Evolutionary conservation across 2,888 invertebrate species (phyloP), one percentile per base, ranked within the genome.

Genomic region (Ennomos erosarius): DNA sequence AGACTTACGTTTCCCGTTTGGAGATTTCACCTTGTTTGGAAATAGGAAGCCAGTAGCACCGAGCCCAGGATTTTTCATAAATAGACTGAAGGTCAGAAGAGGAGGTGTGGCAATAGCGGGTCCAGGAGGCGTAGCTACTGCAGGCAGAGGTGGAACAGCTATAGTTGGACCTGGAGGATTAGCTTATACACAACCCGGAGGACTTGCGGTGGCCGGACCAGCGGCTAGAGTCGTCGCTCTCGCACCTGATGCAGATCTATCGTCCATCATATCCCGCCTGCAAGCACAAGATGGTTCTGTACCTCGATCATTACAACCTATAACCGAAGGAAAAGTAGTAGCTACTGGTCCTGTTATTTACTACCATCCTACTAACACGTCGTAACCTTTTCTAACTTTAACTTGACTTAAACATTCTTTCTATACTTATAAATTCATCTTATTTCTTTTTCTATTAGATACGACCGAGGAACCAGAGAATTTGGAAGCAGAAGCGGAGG

Each of bases 61-160:
- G 0, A 93, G 93, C 62, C 94, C 93, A 62, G 95, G 95, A 1
- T 95, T 96, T 65, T 94, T 95, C 64, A 95, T 96, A 57, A 95
- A 95, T 67, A 93, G 93, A 68, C 77, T 96, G 26, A 95, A 94
- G 80, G 96, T 96, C 13, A 92, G 95, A 61, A 94, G 94, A 78
- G 96, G 96, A 2, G 96, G 96, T 11, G 96, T 96, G 8, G 96
- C 96, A 0, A 96, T 96, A 51, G 96, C 96, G 1, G 96, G 96
- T 0, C 96, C 96, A 0, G 96, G 96, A n/a, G 96, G 96, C 37
- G 95, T 96, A 10, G 96, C 96, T 0, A 96, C 96, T 0, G 96
- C 96, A 1, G 96, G 96, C 10, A 94, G 94, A 74, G 96, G 96
- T 8, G 96, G 96, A 6, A 96, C 96, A 0, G 96, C 96, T 0